Evolutionary conservation across 2,888 invertebrate genomes (phyloP), one percentile per base, ranked within the genome.

Genomic region (Nomada ruficornis): DNA sequence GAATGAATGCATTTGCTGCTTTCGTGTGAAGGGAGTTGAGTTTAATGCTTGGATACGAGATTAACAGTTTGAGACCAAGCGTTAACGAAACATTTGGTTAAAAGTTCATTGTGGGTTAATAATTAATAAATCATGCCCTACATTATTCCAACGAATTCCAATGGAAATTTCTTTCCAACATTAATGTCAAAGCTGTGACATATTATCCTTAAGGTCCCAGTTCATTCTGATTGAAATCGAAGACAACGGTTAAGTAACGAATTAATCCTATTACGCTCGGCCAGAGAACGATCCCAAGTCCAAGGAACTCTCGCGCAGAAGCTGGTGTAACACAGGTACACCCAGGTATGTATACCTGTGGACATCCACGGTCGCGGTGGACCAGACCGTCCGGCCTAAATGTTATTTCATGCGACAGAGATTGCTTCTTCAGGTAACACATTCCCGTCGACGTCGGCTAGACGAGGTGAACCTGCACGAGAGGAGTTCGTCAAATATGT

Each of bases 341-440:
- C 18, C 5, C 70, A 79, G 59, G 75, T 62, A 62, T 59, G 75
- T 62, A 62, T 59, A 62, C 54, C 23, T 36, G 68, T 44, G 59
- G 63, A 47, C 50, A 50, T 36, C 71, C n/a, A 54, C 62, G 72
- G 57, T 26, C 64, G 81, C 72, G 64, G 65, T 64, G 63, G 73
- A 59, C 71, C 63, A 13, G 70, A 50, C 64, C 65, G 76, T 69
- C 79, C 80, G 75, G 85, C 80, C 87, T 87, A 87, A 90, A 87
- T 91, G 89, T 91, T 90, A 88, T 91, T 90, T 86, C 88, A 87
- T 82, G 86, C 87, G 86, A 89, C 88, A 86, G 88, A 87, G 91
- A 89, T 90, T 88, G 89, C 86, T 91, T 90, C 89, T 86, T 90
- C 81, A 87, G 86, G 88, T 87, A 90, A 90, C 89, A 89, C 75